A percentile compares a stretch with the other conserved stretches of the same genome.
phyloP scores from a whole-genome alignment of 2,113 vertebrate species.

The Sciurus niger region DNA sequence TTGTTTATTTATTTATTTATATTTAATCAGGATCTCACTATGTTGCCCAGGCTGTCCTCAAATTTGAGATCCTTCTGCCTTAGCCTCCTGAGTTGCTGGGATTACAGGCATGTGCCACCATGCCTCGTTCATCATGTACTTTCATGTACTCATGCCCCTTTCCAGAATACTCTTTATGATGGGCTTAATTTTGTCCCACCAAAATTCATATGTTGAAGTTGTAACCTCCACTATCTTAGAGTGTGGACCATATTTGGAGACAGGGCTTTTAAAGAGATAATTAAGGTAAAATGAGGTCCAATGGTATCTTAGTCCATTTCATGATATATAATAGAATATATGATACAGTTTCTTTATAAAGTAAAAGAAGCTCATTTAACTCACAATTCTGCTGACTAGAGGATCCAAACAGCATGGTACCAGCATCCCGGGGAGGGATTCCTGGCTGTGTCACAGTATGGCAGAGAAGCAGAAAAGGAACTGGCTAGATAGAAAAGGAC shows the following conservation, averaged over 20 bases:
- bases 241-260: neutral
- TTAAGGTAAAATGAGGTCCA: slow-evolving; percentile 31
- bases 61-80: no score
- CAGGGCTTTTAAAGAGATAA: neutral
- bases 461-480: neutral
- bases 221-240: neutral
- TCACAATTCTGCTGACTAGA: neutral
- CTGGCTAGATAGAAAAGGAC: no score
- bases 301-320: neutral
- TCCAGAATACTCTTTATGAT: neutral
- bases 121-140: neutral
- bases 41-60: no score
- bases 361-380: neutral
- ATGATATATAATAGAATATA: neutral
- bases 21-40: no score
- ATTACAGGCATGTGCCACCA: no score
- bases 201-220: neutral
- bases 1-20: no score
- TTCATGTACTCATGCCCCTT: neutral
- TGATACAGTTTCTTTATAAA: neutral
- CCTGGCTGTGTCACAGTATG: neutral
- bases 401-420: neutral
- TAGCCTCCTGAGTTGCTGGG: no score
- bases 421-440: neutral
- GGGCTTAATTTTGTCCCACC: neutral